Percentiles rank a stretch among this genome's conserved stretches.
Conservation (phyloP, 2,113 vertebrate genomes). For the Tyto alba region DNA sequence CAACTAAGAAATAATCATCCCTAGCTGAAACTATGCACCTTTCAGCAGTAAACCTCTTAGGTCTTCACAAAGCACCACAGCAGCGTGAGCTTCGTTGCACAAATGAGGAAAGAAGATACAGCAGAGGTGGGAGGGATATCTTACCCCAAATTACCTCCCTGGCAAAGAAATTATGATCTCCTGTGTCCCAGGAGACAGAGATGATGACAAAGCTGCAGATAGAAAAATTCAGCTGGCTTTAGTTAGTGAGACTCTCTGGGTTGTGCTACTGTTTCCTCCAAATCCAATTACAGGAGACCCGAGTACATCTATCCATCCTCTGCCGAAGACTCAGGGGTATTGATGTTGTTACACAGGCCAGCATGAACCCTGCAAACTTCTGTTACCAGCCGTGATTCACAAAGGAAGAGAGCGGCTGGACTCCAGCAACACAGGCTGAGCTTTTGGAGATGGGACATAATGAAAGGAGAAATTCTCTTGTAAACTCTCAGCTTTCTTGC, state of each 20-base stretch:
- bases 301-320: not conserved
- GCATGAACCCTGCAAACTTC: not conserved
- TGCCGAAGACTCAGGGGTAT: accelerated
- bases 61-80: not conserved
- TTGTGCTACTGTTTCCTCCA: not conserved
- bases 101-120: not conserved
- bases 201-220: not conserved
- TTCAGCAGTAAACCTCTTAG: not conserved
- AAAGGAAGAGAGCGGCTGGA: not conserved
- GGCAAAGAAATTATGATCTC: not conserved
- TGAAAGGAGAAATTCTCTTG: not conserved
- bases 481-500: not conserved
- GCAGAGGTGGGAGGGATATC: accelerated
- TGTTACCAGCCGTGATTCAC: not conserved
- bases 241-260: not conserved
- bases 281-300: not conserved
- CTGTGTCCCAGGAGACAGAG: not conserved
- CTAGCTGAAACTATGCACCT: not conserved
- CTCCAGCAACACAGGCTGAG: not conserved
- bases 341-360: not conserved
- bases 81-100: accelerated
- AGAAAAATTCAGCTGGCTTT: not conserved
- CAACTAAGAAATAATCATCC: not conserved
- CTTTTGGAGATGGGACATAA: not conserved
- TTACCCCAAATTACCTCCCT: not conserved